Conservation (phyloP, 1,140 invertebrate genomes). For the Drosophila grimshawi region DNA sequence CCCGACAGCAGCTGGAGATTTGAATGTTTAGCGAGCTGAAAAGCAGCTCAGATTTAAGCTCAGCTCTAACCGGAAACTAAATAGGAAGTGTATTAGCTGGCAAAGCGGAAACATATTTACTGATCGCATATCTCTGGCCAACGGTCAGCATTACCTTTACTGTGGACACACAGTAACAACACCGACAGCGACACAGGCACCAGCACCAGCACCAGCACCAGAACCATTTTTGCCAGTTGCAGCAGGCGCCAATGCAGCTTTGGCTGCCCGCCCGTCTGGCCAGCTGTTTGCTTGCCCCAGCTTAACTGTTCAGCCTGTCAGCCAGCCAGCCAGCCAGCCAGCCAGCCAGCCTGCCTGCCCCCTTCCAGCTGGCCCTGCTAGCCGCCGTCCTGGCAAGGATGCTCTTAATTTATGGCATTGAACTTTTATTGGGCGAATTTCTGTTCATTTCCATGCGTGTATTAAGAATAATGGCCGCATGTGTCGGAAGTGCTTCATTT, state of each 20-base stretch:
- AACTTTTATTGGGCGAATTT: constrained; percentile 83
- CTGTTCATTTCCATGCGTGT: constrained; percentile 82
- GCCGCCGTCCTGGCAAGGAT: constrained; percentile 32
- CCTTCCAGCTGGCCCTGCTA: neutral
- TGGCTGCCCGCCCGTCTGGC: constrained; percentile 55
- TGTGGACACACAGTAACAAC: neutral
- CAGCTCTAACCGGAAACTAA: constrained; percentile 46
- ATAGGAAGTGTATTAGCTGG: constrained; percentile 74
- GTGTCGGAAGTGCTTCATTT: constrained; percentile 73
- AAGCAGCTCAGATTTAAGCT: constrained; percentile 37
- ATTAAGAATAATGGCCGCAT: constrained; percentile 79
- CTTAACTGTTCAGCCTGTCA: neutral
- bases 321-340: no score
- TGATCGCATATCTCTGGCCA: constrained; percentile 69
- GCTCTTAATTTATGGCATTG: constrained; percentile 81
- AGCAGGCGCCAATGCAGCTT: constrained; percentile 39
- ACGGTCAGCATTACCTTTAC: constrained; percentile 7
- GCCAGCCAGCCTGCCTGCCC: neutral
- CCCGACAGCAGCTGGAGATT: constrained; percentile 40
- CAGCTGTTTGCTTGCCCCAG: constrained; percentile 29
- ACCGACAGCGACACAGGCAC: neutral
- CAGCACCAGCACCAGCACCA: constrained; percentile 1
- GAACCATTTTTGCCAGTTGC: constrained; percentile 9
- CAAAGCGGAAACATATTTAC: constrained; percentile 76
- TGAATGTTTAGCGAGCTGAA: constrained; percentile 28